A percentile compares a stretch with the other conserved stretches of the same genome.
phyloP scores from a whole-genome alignment of 1,140 invertebrate genomes.

The Hirudo medicinalis region DNA sequence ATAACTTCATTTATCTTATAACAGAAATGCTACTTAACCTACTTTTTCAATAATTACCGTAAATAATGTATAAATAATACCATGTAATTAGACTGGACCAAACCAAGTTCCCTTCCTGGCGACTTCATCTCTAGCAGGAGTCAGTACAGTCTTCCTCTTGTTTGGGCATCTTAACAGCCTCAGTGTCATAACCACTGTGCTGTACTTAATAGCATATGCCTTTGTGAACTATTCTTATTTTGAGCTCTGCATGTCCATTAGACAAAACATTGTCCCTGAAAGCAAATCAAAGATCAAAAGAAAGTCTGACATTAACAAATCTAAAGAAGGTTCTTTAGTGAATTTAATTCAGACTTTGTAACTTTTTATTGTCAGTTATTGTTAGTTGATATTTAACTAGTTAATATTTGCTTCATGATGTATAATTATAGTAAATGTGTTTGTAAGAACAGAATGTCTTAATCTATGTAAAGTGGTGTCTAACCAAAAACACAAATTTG shows the following conservation, averaged over 20 bases:
- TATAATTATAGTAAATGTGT: no score
- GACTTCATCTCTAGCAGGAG: constrained; percentile 65
- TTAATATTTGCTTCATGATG: no score
- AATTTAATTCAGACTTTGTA: not conserved
- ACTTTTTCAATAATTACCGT: no score
- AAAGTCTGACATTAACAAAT: not conserved
- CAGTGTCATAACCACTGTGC: constrained; percentile 84
- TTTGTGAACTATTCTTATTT: constrained; percentile 87
- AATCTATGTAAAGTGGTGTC: no score
- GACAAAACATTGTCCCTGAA: not conserved
- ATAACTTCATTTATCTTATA: not conserved
- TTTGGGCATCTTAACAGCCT: constrained; percentile 77
- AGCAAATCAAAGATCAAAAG: not conserved
- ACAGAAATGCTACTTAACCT: not conserved
- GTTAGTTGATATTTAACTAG: no score
- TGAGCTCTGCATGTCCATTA: constrained; percentile 65
- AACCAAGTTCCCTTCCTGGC: constrained; percentile 69
- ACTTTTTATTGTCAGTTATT: no score
- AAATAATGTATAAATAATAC: no score
- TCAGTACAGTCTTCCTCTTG: constrained; percentile 73
- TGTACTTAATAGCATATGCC: constrained; percentile 80
- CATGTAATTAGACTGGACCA: constrained; percentile 39
- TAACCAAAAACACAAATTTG: no score
- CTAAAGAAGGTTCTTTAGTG: not conserved
- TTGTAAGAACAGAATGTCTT: no score